phyloP scores from a whole-genome alignment of 1,140 invertebrate genomes.

The Brachionus koreanus region DNA sequence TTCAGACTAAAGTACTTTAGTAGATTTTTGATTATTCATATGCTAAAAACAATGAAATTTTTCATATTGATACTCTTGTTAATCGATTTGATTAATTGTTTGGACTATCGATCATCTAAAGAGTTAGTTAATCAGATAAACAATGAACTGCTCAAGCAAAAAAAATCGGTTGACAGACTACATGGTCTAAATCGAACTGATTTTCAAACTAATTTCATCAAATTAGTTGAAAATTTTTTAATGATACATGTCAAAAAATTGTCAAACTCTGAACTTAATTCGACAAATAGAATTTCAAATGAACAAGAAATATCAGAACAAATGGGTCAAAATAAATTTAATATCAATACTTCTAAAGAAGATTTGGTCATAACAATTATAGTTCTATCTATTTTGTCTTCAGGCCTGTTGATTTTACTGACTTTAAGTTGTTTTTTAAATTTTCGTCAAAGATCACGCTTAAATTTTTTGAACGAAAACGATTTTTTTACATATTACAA shows the following conservation, averaged over 20 bases:
- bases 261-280: background rate
- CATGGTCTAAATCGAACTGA: background rate
- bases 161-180: background rate
- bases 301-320: background rate
- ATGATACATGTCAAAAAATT: slow-evolving; percentile 33
- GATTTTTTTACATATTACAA: slow-evolving; percentile 45
- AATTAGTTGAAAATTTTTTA: slow-evolving; percentile 43
- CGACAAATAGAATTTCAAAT: background rate
- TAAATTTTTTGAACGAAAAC: slow-evolving; percentile 36
- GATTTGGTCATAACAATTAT: background rate
- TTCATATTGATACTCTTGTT: slow-evolving; percentile 5
- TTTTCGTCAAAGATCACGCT: background rate
- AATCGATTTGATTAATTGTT: background rate
- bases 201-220: slow-evolving; percentile 28
- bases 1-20: background rate
- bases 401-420: background rate
- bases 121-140: background rate
- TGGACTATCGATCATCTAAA: background rate
- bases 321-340: background rate
- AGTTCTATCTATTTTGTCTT: background rate
- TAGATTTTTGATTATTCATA: background rate
- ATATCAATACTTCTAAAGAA: background rate
- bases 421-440: slow-evolving; percentile 10
- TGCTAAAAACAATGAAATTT: slow-evolving; percentile 9
- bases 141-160: background rate